Evolutionary conservation across 2,797 vertebrate species (phyloP).

Genomic region (Mallotus villosus): DNA sequence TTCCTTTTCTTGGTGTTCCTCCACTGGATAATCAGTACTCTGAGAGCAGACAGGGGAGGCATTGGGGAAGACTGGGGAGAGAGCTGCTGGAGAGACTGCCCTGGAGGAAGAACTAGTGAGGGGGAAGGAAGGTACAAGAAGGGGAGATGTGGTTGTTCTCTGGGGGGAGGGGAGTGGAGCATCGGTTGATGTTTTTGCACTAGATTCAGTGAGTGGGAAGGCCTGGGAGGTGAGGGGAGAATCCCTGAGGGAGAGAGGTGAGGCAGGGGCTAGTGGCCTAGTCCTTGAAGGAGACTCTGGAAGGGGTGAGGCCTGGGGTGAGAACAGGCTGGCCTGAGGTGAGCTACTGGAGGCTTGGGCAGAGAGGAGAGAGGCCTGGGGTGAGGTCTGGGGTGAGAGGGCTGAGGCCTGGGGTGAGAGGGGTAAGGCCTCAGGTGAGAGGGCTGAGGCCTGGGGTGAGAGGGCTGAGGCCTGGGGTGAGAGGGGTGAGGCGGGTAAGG

Average conservation of each 20-base stretch:
- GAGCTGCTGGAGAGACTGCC: slow-evolving; percentile 1
- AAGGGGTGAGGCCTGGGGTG: background rate
- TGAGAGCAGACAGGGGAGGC: background rate
- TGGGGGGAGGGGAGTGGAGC: background rate
- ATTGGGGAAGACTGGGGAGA: background rate
- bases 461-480: background rate
- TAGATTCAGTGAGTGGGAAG: background rate
- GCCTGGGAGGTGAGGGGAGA: slow-evolving; percentile 31
- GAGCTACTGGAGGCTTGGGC: background rate
- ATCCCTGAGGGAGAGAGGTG: background rate
- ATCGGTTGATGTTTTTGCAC: background rate
- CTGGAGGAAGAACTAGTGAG: background rate
- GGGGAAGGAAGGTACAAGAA: background rate
- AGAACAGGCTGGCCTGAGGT: background rate
- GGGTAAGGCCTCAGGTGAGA: no score
- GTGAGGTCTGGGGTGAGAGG: background rate
- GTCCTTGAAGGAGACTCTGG: background rate
- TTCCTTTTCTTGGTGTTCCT: slow-evolving; percentile 9
- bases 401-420: no score
- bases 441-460: background rate
- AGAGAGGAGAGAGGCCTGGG: background rate
- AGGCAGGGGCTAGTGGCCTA: background rate
- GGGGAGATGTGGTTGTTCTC: background rate
- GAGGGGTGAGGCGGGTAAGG: background rate
- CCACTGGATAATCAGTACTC: background rate